phyloP scores from a whole-genome alignment of 2,113 vertebrate genomes.

The Mobula birostris region DNA sequence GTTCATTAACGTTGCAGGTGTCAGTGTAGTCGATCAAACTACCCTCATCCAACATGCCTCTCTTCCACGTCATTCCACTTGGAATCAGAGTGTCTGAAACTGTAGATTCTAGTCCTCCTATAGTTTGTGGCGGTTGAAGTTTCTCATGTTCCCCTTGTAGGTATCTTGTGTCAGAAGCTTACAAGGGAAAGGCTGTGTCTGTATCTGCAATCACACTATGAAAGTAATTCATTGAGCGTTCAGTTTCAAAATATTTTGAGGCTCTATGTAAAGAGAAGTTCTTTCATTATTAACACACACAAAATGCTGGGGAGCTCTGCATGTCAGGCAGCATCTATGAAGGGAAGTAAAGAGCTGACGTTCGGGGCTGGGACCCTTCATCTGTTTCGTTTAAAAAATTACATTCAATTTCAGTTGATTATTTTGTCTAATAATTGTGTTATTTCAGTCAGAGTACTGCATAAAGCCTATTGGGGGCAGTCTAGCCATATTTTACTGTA shows the following conservation, averaged over 20 bases:
- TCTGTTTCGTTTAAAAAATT: background rate
- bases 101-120: background rate
- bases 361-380: no score
- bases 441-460: background rate
- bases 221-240: background rate
- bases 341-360: no score
- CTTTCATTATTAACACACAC: background rate
- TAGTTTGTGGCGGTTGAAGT: no score
- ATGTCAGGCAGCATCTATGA: no score
- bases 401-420: background rate
- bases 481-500: background rate
- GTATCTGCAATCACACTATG: background rate
- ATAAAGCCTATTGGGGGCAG: background rate
- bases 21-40: background rate
- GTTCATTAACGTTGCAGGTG: background rate
- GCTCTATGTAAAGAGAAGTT: background rate
- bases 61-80: background rate
- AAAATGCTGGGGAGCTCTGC: no score
- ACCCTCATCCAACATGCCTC: background rate
- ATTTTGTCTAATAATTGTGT: background rate
- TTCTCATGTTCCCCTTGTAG: no score
- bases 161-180: background rate
- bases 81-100: background rate
- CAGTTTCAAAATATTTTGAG: background rate
- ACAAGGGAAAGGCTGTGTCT: background rate